Base-by-base conservation (phyloP, 2,888 invertebrate species). In the Nymphalis c-album region DNA sequence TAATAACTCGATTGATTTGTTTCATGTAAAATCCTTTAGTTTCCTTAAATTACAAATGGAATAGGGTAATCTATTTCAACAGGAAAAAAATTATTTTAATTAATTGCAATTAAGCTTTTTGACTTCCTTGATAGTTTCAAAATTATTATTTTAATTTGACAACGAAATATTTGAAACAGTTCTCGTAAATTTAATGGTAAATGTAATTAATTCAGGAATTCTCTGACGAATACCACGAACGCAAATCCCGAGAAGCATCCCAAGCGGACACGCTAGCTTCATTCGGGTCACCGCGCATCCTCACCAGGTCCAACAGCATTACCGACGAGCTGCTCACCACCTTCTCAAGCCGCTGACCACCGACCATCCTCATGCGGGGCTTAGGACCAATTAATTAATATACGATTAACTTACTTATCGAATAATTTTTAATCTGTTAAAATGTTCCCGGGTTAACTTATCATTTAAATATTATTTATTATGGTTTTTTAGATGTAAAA, bases 281-380 rank as follows among this genome's bases (percentile, higher is more conserved):
- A 18, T 90, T 93, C 81, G 82, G 91, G 7, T 88, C 93, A 17
- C 90, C 94, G 60, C 87, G 94, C 53, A 93, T 93, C 74, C 93
- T 96, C 72, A 90, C 94, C 76, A 91, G 97, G 84, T 97, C 97
- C 72, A 96, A 96, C 88, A 96, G 96, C 93, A 95, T 97, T 89
- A 96, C 96, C 85, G 97, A 97, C 80, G 97, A 97, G 87, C 93
- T 97, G 76, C 93, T 94, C 75, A 91, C 91, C 75, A 91, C 80
- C 81, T 75, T 75, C 70, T 72, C 74, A 63, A 80, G 77, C 48
- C 87, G 85, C 68, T 87, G 79, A 67, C 45, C 22, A 16, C 1
- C 7, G 40, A 45, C 51, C 45, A 40, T 31, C 45, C 18, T 35
- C 62, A 20, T 40, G 10, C 35, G 7, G 60, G 57, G 57, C 57